Evolutionary conservation across 1,140 invertebrate genomes (phyloP), one percentile per base, ranked within the genome.

Genomic region (Drosophila sp.): DNA sequence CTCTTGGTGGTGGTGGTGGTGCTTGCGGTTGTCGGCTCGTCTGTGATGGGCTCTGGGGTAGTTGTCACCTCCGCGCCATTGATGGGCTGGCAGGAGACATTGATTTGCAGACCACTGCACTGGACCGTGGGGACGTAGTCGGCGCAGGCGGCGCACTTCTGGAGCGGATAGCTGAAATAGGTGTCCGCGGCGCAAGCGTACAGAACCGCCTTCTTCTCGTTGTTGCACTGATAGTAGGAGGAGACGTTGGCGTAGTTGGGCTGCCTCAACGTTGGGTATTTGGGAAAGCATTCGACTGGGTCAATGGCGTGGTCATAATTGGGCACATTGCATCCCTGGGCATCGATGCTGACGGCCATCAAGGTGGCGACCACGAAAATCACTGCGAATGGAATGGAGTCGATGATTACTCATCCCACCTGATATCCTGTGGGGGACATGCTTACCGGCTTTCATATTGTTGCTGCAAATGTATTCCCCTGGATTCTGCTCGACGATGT

Each of bases 381-480:
- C 60, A 79, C 86, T 90, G 30, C 25, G 29, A 30, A 10, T 6
- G 25, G 50, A 29, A 40, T 30, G 33, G 8, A 66, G n/a, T 2
- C 33, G 23, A 7, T 5, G 11, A 29, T 17, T 2, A 1, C 17
- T 25, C 38, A 27, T 27, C 40, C 8, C 27, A 40, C 44, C 38
- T 62, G 41, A 6, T 50, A 58, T 66, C 67, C 72, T 56, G 54
- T n/a, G 30, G 30, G 4, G 30, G 35, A 1, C 10, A 3, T 11
- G 27, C 74, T 90, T 85, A 90, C 89, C 89, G 68, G 72, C 44
- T 79, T 72, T 84, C 87, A 90, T 90, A 41, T 56, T 66, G 33
- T 10, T 72, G 33, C 44, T 78, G 66, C 40, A 40, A 41, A 74
- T 56, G 17, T 17, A 38, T 38, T 38, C 3, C 17, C 63, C 41